Percentiles rank a stretch among this genome's conserved stretches.
phyloP scores from a whole-genome alignment of 92 coral and sea anemone genomes.

The Diadumene lineata region DNA sequence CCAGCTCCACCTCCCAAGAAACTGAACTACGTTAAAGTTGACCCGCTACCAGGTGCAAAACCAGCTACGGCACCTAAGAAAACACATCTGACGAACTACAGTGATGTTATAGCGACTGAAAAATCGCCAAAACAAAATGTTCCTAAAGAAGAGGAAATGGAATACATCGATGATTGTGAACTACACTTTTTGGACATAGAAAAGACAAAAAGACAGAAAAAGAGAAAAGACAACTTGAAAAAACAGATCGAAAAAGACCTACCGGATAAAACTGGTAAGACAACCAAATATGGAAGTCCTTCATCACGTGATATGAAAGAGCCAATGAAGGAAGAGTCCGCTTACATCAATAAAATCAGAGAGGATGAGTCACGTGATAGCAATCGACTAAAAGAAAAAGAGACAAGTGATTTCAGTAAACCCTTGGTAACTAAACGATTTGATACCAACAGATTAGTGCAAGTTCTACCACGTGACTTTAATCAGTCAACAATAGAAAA shows the following conservation, averaged over 20 bases:
- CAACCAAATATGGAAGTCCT: neutral
- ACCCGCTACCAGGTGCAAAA: neutral
- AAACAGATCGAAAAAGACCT: neutral
- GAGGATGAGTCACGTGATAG: neutral
- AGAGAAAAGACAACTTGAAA: constrained; percentile 1
- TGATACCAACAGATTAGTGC: neutral
- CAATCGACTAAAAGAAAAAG: neutral
- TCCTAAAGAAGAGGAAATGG: constrained; percentile 28
- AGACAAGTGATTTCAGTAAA: neutral
- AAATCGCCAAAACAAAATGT: neutral
- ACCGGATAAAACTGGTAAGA: neutral
- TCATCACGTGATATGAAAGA: neutral
- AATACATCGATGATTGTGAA: constrained; percentile 25
- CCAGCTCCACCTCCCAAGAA: constrained; percentile 33
- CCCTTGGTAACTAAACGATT: neutral
- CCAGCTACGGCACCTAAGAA: neutral
- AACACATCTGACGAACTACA: constrained; percentile 13
- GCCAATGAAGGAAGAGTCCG: neutral
- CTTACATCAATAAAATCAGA: neutral
- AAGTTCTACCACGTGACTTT: neutral
- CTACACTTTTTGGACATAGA: constrained; percentile 16
- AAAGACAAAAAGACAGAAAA: constrained; percentile 13
- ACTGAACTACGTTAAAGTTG: constrained; percentile 21
- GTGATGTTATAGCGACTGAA: neutral
- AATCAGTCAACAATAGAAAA: neutral